These are phyloP conservation scores for Sphaerophoria rueppellii DNA, from an alignment of 2,888 invertebrate genomes.

Conservation along the genomic window DNA sequence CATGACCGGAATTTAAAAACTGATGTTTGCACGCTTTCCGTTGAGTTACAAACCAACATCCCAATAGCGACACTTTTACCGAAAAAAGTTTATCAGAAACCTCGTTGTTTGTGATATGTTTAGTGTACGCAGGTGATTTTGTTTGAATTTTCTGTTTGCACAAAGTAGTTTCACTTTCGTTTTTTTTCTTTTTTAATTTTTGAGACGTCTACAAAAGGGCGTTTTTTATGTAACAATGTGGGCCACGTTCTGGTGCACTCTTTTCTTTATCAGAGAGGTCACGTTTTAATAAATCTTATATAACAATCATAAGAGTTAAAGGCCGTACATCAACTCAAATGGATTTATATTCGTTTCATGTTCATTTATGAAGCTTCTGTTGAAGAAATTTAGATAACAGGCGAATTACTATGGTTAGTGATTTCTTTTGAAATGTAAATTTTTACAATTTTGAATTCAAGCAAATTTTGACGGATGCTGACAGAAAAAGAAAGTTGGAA, in stretches of 20 bases:
- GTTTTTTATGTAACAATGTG: constrained; percentile 19
- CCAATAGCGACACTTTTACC: constrained; percentile 14
- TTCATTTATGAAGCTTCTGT: no score
- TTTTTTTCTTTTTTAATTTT: background rate
- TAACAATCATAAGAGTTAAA: no score
- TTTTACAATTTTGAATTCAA: background rate
- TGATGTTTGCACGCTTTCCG: background rate
- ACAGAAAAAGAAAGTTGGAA: no score
- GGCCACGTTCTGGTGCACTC: no score
- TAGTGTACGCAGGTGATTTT: background rate
- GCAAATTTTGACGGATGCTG: no score
- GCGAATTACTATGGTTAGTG: background rate
- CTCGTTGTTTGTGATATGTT: background rate
- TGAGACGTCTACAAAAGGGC: background rate
- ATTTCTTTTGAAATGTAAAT: background rate
- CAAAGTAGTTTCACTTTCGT: constrained; percentile 30
- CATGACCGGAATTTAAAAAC: constrained; percentile 10
- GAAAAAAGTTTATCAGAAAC: constrained; percentile 31
- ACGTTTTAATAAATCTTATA: no score
- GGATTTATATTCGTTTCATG: no score
- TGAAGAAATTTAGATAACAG: background rate
- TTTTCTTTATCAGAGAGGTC: no score
- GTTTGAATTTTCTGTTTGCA: background rate
- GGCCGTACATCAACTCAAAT: no score
- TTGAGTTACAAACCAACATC: background rate